Evolutionary conservation across 2,888 invertebrate species (phyloP).

Genomic region (Hydropsyche betteni): DNA sequence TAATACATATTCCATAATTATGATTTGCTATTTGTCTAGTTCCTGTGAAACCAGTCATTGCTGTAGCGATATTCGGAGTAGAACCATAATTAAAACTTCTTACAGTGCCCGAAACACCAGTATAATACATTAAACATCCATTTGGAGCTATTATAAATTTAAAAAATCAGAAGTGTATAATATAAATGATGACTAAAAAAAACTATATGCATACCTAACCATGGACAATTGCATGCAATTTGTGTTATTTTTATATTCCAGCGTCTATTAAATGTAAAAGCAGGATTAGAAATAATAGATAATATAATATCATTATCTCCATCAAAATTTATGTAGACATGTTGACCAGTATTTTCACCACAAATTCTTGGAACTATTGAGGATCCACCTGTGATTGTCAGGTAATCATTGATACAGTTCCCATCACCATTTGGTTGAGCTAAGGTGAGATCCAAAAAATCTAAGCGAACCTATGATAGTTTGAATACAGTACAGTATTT

Average conservation of each 20-base stretch:
- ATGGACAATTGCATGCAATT: slow-evolving; percentile 76
- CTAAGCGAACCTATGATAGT: slow-evolving; percentile 73
- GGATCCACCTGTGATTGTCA: slow-evolving; percentile 76
- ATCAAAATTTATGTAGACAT: slow-evolving; percentile 79
- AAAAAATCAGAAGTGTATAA: too few relatives aligned
- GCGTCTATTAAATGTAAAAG: slow-evolving; percentile 70
- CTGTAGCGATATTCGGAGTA: slow-evolving; percentile 67
- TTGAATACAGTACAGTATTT: neutral
- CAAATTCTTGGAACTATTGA: slow-evolving; percentile 76
- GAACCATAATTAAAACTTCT: slow-evolving; percentile 81
- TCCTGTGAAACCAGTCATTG: slow-evolving; percentile 65
- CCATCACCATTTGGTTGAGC: slow-evolving; percentile 80
- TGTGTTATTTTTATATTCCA: slow-evolving; percentile 82
- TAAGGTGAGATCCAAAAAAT: slow-evolving; percentile 77
- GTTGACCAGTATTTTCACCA: slow-evolving; percentile 83
- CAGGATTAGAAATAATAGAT: slow-evolving; percentile 70
- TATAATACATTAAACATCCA: slow-evolving; percentile 82
- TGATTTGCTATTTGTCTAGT: slow-evolving; percentile 76
- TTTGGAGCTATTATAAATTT: slow-evolving; percentile 69
- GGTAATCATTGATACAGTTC: slow-evolving; percentile 73
- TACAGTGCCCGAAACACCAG: slow-evolving; percentile 69
- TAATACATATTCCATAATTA: slow-evolving; percentile 81
- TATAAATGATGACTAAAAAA: too few relatives aligned
- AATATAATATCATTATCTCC: slow-evolving; percentile 74
- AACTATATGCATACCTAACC: slow-evolving; percentile 64